Base-by-base conservation (phyloP, 2,113 vertebrate genomes). In the Protobothrops mucrosquamatus region DNA sequence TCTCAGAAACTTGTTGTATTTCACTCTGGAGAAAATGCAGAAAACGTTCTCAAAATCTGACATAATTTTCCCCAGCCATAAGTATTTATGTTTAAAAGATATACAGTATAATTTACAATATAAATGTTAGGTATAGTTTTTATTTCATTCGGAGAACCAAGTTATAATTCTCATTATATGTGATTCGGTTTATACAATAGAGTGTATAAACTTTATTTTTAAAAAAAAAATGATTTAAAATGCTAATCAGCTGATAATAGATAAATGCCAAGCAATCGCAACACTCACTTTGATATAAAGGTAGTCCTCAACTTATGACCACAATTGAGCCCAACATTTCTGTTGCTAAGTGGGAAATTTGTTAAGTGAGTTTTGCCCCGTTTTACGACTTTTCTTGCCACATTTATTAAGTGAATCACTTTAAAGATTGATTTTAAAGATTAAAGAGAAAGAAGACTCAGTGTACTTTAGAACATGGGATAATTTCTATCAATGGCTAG, bases 21-120 rank as follows among this genome's bases (percentile, higher is more conserved):
- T 0, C 0, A 3, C 39, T 26, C 15, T 91, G 43, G 59, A 92
- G 56, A 43, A 26, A 7, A 85, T 34, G 69, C 8, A 94, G 43
- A 93, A 95, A 94, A 20, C 15, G 86, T 64, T 55, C 89, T 56
- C 93, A 22, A 94, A 96, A 93, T 46, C 6, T 89, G 7, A 87
- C 43, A 29, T 64, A 89, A 93, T 89, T 85, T 56, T 54, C 15
- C 91, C 59, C 87, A 85, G 57, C 23, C 29, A 46, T 9, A 29
- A 56, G 56, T 81, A 93, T 52, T 74, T 81, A 88, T 34, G 34
- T 34, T 24, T 34, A 39, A 89, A 51, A 51, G 5, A 91, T 90
- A 54, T 85, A 51, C 89, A 93, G 18, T 85, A 56, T 51, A 55
- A 90, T 92, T 85, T 89, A 43, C 90, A 92, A 22, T 64, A 59